Evolutionary conservation across 2,888 invertebrate genomes (phyloP), one percentile per base, ranked within the genome.

Genomic region (Andrena haemorrhoa): DNA sequence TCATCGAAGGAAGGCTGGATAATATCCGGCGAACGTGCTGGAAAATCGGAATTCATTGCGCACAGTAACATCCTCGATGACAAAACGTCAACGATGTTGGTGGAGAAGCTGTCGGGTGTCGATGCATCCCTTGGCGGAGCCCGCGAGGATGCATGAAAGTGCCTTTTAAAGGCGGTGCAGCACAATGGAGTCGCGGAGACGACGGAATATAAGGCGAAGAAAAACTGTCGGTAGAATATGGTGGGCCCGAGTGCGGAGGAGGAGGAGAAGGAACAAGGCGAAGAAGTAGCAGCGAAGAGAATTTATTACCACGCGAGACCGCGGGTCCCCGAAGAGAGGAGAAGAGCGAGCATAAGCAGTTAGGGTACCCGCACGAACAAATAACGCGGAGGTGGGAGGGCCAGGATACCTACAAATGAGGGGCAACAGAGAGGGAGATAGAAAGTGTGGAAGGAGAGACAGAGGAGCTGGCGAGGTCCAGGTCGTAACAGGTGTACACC

Each of bases 221-320:
- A 83, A 83, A 81, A 77, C 80, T 61, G 74, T 61, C 64, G 75
- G 77, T 64, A 74, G 81, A 80, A 75, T 71, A 86, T 75, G 74
- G 69, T 68, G 79, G 75, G 47, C 49, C 8, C 47, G 79, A 51
- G 20, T 10, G 61, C 47, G 26, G 53, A 63, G 63, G 35, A 41
- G 61, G 58, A 53, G 76, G 58, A 31, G 73, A 74, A 69, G 83
- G 68, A 84, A 82, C 66, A 79, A 78, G 80, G 78, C 79, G 79
- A 80, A 80, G 77, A 79, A 84, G 78, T 79, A 82, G 86, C 86
- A 78, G 83, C 80, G 81, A 66, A 78, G 86, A 86, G 87, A 89
- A 91, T 90, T 91, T 91, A 91, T 91, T 90, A 85, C 89, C 82
- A 73, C 81, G 86, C 84, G 85, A 83, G 78, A 75, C 64, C 69